Conservation (phyloP, 2,888 invertebrate genomes). For the Antheraea yamamai region DNA sequence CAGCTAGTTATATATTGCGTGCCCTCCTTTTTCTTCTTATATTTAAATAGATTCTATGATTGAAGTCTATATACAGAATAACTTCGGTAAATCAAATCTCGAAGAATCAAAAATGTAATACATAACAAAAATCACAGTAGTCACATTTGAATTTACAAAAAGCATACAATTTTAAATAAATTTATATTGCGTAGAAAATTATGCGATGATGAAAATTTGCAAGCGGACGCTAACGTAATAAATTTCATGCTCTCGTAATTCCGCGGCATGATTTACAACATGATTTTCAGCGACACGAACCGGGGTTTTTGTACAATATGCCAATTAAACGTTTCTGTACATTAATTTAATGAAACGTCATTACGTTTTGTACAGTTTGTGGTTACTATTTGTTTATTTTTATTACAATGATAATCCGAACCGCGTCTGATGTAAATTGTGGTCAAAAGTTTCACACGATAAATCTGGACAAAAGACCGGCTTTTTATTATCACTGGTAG, state of each 20-base stretch:
- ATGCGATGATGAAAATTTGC: constrained; percentile 70
- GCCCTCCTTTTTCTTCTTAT: too few relatives aligned
- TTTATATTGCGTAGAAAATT: constrained; percentile 64
- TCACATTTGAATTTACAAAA: neutral
- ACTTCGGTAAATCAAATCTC: too few relatives aligned
- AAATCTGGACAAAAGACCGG: too few relatives aligned
- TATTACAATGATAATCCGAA: constrained; percentile 18
- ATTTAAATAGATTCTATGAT: too few relatives aligned
- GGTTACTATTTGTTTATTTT: constrained; percentile 17
- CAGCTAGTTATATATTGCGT: too few relatives aligned
- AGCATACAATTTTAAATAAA: constrained; percentile 37
- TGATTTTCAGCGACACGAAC: constrained; percentile 57
- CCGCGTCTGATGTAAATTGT: too few relatives aligned
- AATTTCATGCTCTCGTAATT: constrained; percentile 76
- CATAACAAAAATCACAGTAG: neutral
- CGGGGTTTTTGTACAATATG: constrained; percentile 58
- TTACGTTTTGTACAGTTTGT: constrained; percentile 28
- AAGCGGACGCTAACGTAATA: constrained; percentile 70
- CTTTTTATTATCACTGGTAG: too few relatives aligned
- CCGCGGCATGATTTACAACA: constrained; percentile 67
- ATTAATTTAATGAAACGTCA: constrained; percentile 39
- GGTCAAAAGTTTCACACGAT: too few relatives aligned
- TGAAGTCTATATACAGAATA: too few relatives aligned
- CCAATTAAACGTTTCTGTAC: constrained; percentile 53
- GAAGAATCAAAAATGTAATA: neutral